Percentiles rank a stretch among this genome's conserved stretches.
These are phyloP conservation scores for Ceratoteleas bidentatus DNA, from an alignment of 1,140 invertebrate genomes.

Conservation along the genomic window DNA sequence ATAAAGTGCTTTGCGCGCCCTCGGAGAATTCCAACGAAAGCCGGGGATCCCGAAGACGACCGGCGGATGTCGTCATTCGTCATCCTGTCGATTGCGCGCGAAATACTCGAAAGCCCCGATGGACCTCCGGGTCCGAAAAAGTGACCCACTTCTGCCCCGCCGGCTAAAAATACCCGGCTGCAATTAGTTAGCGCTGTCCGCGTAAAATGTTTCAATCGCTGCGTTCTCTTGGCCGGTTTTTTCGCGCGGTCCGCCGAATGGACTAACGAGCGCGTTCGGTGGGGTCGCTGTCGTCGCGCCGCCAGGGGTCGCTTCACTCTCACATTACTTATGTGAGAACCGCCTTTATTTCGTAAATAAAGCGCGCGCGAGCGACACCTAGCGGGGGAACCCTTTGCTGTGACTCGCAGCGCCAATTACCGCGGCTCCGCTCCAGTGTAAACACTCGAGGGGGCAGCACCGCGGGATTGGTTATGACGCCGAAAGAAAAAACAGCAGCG, in stretches of 20 bases:
- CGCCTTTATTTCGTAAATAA: constrained; percentile 25
- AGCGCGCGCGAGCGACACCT: constrained; percentile 28
- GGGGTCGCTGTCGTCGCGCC: constrained; percentile 25
- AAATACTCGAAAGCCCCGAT: no score
- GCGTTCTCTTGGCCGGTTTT: no score
- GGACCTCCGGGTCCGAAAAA: no score
- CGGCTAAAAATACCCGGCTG: no score
- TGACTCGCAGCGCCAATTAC: no score
- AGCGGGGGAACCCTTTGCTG: not conserved
- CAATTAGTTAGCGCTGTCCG: no score
- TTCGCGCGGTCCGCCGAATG: constrained; percentile 4
- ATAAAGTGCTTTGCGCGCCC: constrained; percentile 4
- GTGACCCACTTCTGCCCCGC: no score
- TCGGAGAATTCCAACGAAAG: not conserved
- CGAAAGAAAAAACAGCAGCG: no score
- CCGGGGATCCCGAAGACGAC: not conserved
- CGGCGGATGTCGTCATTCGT: constrained; percentile 21
- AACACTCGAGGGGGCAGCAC: constrained; percentile 22
- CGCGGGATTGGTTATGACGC: constrained; percentile 14
- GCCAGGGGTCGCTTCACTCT: constrained; percentile 35
- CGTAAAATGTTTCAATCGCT: no score
- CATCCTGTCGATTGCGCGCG: not conserved
- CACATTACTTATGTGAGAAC: constrained; percentile 40
- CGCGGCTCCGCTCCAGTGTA: no score
- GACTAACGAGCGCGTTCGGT: constrained; percentile 28